phyloP scores from a whole-genome alignment of 1,140 invertebrate genomes.

The Aphelenchoides avenae region DNA sequence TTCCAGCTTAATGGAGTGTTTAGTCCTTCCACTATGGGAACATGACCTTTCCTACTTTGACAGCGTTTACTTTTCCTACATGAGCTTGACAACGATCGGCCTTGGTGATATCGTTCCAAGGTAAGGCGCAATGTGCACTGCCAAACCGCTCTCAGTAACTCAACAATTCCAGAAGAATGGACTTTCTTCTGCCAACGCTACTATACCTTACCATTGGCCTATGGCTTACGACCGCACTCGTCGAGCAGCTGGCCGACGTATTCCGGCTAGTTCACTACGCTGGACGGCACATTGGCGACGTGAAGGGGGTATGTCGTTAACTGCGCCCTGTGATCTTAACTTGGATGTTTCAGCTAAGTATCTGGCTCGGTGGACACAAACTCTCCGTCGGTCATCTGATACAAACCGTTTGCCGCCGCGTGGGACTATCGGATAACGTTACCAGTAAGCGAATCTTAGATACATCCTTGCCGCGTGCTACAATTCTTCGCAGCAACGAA shows the following conservation, averaged over 20 bases:
- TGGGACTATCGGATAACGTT: constrained; percentile 53
- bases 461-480: neutral
- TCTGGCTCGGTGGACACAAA: constrained; percentile 50
- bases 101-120: constrained; percentile 52
- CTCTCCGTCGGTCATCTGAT: constrained; percentile 49
- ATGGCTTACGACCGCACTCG: constrained; percentile 53
- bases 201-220: constrained; percentile 55
- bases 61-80: constrained; percentile 56
- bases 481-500: neutral
- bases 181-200: constrained; percentile 49
- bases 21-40: constrained; percentile 54
- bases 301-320: constrained; percentile 39
- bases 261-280: constrained; percentile 55
- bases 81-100: constrained; percentile 52
- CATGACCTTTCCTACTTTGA: constrained; percentile 52
- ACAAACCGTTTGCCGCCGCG: constrained; percentile 49
- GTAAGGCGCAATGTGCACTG: neutral
- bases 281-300: constrained; percentile 52
- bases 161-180: constrained; percentile 40
- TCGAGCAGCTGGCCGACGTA: constrained; percentile 53
- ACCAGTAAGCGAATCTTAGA: constrained; percentile 38
- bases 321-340: constrained; percentile 19
- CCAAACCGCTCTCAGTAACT: too few species aligned
- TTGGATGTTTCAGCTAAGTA: constrained; percentile 43
- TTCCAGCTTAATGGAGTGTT: too few species aligned